Evolutionary conservation across 2,888 invertebrate genomes (phyloP), one percentile per base, ranked within the genome.

Genomic region (Ennomos fuscantarius): DNA sequence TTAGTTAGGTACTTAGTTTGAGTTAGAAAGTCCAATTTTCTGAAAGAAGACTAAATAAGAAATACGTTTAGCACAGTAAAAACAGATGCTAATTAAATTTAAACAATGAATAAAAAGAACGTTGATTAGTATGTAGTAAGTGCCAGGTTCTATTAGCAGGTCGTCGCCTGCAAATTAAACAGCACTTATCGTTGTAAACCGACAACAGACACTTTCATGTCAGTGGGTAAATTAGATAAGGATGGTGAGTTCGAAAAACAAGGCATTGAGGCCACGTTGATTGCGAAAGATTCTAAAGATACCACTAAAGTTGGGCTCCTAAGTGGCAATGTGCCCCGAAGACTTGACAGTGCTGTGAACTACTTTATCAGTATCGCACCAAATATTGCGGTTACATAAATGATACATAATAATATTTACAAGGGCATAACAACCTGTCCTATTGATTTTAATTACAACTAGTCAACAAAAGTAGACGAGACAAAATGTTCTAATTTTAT

Each of bases 141-240:
- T 61, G 54, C 55, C 59, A 66, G 54, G 60, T 74, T 62, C 67
- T 60, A 69, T 71, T 72, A 54, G 13, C 58, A 58, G 24, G 24
- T 24, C 53, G 49, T 45, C 35, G 73, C 66, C 66, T 66, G 69
- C 68, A 74, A 79, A 78, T 72, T 76, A 79, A 74, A 75, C 70
- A 77, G 45, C 59, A 70, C 71, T 78, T 80, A 84, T 81, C 81
- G 67, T 72, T 65, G 63, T 73, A 72, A 75, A 65, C 65, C 66
- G 72, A 78, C 68, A 73, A 65, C 65, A 65, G 72, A 78, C 68
- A 73, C 76, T 79, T 80, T 74, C 70, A 77, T 83, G 82, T 84
- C 71, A 87, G 81, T 86, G 65, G 82, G 86, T 80, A 76, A 84
- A 78, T 76, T 70, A 80, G 87, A 89, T 86, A 87, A 82, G 67